Base-by-base conservation (phyloP, 2,797 vertebrate species). In the Leptatherina wallacei region DNA sequence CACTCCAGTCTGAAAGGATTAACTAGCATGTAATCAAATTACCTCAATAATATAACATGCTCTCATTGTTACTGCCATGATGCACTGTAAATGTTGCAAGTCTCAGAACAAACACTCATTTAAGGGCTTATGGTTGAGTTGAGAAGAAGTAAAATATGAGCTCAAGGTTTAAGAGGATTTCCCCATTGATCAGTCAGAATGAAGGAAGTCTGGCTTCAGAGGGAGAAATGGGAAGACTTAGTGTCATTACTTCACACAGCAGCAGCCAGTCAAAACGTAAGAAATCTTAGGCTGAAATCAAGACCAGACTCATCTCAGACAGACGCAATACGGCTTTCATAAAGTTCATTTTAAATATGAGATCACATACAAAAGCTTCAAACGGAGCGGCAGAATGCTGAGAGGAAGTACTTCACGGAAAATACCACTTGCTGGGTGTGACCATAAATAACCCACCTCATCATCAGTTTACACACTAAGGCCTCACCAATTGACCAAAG, bases 21-120 rank as follows among this genome's bases (percentile, higher is more conserved):
- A 93, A 87, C 84, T 82, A 86, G 85, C 88, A 88, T 90, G 87
- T 88, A 93, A 94, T 92, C 90, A 92, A 93, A 93, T 93, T 90
- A 91, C 89, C 85, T 88, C 84, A 81, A 90, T 92, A 89, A 91
- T 87, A 93, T 90, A 90, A 91, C 88, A 85, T 80, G 83, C 82
- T 82, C 84, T 84, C 81, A 83, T 88, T 87, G 88, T 89, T 85
- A 65, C 77, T 58, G 84, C 81, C 80, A 38, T 83, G 82, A 92
- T 91, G 84, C 89, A 86, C 81, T 76, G 87, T 90, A 90, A 86
- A 90, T 85, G 86, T 88, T 85, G 82, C 82, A 83, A 80, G 83
- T 82, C 81, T 89, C 80, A 81, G 85, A 91, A 91, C 87, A 90
- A 91, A 92, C 78, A 86, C 71, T 86, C 69, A 88, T 90, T 90